Percentiles rank a stretch among this genome's conserved stretches.
These are phyloP conservation scores for Trissoscelio sp. DNA, from an alignment of 2,888 invertebrate genomes.

Conservation along the genomic window DNA sequence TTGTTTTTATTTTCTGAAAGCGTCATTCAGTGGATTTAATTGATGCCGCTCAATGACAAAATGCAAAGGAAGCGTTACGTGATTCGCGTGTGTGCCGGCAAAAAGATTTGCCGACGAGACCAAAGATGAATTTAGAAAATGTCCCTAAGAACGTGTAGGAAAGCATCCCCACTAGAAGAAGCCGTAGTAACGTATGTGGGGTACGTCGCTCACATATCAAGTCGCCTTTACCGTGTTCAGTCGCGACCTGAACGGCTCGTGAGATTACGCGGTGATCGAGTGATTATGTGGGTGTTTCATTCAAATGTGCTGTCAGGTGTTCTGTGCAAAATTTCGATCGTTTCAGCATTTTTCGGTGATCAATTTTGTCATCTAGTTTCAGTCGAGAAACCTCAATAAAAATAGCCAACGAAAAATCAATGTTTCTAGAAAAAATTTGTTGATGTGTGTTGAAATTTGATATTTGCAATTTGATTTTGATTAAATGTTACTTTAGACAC, in stretches of 20 bases:
- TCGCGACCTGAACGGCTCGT: slow-evolving; percentile 73
- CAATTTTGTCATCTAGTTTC: no score
- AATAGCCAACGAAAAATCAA: no score
- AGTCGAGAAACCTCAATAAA: no score
- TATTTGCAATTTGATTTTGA: neutral
- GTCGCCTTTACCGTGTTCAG: slow-evolving; percentile 75
- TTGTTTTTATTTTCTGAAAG: slow-evolving; percentile 35
- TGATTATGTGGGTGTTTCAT: slow-evolving; percentile 55
- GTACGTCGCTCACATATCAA: slow-evolving; percentile 77
- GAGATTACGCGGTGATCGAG: slow-evolving; percentile 68
- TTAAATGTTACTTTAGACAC: neutral
- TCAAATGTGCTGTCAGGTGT: slow-evolving; percentile 15
- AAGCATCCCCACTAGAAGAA: slow-evolving; percentile 75
- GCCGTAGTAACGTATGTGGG: slow-evolving; percentile 75
- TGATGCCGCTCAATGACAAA: slow-evolving; percentile 60
- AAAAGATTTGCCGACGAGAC: slow-evolving; percentile 42
- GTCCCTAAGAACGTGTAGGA: slow-evolving; percentile 66
- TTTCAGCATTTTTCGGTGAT: no score
- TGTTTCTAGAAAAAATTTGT: neutral
- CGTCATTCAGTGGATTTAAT: slow-evolving; percentile 45
- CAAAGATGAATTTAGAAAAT: slow-evolving; percentile 70
- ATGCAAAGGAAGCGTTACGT: slow-evolving; percentile 62
- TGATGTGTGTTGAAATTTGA: neutral
- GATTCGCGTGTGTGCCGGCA: slow-evolving; percentile 59
- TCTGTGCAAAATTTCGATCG: neutral